These are phyloP conservation scores for Lophura nycthemera DNA, from an alignment of 2,113 vertebrate species.

Conservation along the genomic window DNA sequence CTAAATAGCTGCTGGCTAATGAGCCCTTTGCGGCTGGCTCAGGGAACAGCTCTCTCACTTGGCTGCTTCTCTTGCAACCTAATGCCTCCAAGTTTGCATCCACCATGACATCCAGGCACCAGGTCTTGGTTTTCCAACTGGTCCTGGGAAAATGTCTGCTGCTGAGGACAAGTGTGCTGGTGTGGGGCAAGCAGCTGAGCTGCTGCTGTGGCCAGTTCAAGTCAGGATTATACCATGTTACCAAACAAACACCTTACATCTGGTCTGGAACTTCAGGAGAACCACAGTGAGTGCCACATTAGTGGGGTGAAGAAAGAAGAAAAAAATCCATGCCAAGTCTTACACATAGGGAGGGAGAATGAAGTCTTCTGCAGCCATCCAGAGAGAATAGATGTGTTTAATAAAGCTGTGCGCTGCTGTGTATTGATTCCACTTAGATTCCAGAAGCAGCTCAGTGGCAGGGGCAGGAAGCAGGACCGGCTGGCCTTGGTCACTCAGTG, in stretches of 20 bases:
- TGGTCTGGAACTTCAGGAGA: background rate
- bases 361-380: background rate
- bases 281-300: background rate
- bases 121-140: background rate
- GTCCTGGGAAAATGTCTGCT: background rate
- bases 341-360: background rate
- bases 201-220: background rate
- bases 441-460: background rate
- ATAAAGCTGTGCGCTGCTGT: background rate
- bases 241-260: background rate
- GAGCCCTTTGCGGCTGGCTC: constrained; percentile 6
- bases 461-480: background rate
- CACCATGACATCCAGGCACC: rapidly evolving
- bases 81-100: background rate
- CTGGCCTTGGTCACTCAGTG: background rate
- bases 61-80: background rate
- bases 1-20: constrained; percentile 62
- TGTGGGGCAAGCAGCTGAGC: background rate
- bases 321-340: background rate
- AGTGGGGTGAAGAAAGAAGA: rapidly evolving
- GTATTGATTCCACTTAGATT: background rate
- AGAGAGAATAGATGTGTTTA: background rate
- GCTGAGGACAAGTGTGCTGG: background rate
- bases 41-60: background rate
- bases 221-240: background rate